Evolutionary conservation across 1,140 invertebrate genomes (phyloP), one percentile per base, ranked within the genome.

Genomic region (Caenorhabditis brenneri): DNA sequence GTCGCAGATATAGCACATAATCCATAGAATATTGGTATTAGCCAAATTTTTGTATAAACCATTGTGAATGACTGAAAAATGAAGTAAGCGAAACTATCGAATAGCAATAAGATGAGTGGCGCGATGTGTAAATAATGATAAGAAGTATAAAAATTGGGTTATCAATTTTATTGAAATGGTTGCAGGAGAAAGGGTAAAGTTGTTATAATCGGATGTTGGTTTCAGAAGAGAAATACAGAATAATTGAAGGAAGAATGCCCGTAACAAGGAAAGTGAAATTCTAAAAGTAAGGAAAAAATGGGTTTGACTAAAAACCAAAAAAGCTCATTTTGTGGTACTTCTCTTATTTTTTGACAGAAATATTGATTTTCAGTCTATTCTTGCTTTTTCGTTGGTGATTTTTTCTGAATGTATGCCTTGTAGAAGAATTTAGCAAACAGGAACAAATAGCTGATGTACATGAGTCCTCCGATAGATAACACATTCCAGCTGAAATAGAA

Each of bases 381-480:
- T 22, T 84, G 29, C 51, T 84, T 84, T n/a, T 86, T 86, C 12
- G 58, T 83, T 36, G 85, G 84, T 24, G 82, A 81, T 7, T 81
- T n/a, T 55, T 86, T 86, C n/a, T 87, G 82, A 51, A 90, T 89
- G 74, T 90, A 90, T 36, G 89, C 87, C 42, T 90, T 89, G 88
- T 90, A 90, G 88, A 90, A 90, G 88, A 90, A 90, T 65, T 91
- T 83, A 2, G 86, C 89, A 65, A 90, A 90, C 3, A 90, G 84
- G 58, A 90, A 90, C 78, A 90, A 82, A 53, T 90, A 90, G 81
- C 86, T 88, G 15, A 90, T 58, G 78, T 90, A 90, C 89, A 90
- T 90, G 16, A 90, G 48, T 15, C 82, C 89, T 49, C 89, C 89
- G 24, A 90, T 74, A 1, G 85, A 53, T 4, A 90, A 78, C 10